Evolutionary conservation across 2,797 vertebrate genomes (phyloP), one percentile per base, ranked within the genome.

Genomic region (Oophaga sylvatica): DNA sequence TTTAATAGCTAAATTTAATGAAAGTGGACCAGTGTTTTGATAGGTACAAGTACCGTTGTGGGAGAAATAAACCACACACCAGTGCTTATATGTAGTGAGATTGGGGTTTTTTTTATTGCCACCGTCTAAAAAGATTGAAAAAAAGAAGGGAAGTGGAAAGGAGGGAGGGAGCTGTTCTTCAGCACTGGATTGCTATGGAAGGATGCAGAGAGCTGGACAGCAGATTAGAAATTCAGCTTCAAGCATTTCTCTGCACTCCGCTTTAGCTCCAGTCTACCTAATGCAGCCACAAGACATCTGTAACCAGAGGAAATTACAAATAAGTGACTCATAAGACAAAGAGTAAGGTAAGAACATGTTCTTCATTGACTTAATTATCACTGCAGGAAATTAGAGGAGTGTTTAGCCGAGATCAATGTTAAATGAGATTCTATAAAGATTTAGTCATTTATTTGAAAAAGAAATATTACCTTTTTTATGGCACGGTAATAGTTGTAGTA

Each of bases 281-380:
- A 89, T 89, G 88, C 84, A 86, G 84, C 80, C 65, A 89, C 80
- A 89, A 89, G 80, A 67, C 35, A 83, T 78, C 88, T 80, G 53
- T 71, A 79, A n/a, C 13, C 65, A 63, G 75, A 86, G 45, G 60
- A 86, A 71, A 83, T 80, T 65, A 77, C 75, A 20, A 83, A 83
- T 41, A 83, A 86, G 29, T 56, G 41, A 31, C 56, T 83, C 13
- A 35, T 65, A 86, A 78, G 35, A 41, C 60, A 86, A 71, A 22
- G 63, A 73, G 77, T 67, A 89, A 89, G 88, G 88, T 89, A 89
- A 71, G 75, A 62, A 80, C 13, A 73, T 31, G 20, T 48, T 71
- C 26, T 41, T 19, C 22, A 31, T 53, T 73, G 12, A 48, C 81
- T 56, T 77, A 57, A 62, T 75, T 62, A 57, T 78, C 19, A 19